A percentile compares a stretch with the other conserved stretches of the same genome.
Conservation (phyloP, 2,888 invertebrate species). For the Salticus scenicus region DNA sequence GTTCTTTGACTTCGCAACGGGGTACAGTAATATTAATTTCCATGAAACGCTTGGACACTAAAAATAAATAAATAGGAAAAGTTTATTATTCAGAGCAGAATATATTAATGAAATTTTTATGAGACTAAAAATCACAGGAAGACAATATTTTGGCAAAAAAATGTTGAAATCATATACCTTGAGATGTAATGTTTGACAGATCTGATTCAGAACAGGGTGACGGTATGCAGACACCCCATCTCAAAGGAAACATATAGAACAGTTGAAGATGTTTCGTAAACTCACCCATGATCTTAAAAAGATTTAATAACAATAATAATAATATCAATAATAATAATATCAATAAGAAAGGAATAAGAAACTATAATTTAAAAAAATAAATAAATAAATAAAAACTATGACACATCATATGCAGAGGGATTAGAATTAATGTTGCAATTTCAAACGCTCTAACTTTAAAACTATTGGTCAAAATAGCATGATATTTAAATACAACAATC, state of each 20-base stretch:
- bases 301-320: background rate
- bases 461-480: too few species aligned
- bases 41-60: conserved; percentile 34
- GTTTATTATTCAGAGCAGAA: too few species aligned
- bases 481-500: too few species aligned
- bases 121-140: too few species aligned
- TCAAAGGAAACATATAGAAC: conserved; percentile 58
- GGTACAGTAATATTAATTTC: conserved; percentile 35
- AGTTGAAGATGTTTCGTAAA: conserved; percentile 44
- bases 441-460: too few species aligned
- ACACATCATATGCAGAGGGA: too few species aligned
- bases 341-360: too few species aligned
- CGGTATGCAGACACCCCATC: conserved; percentile 59
- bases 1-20: conserved; percentile 50
- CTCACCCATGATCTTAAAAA: conserved; percentile 45
- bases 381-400: background rate
- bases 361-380: background rate
- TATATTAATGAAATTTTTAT: too few species aligned
- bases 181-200: conserved; percentile 26
- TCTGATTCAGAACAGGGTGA: conserved; percentile 39
- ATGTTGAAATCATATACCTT: conserved; percentile 26
- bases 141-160: too few species aligned
- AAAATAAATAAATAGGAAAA: too few species aligned
- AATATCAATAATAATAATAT: background rate
- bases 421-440: too few species aligned